phyloP scores from a whole-genome alignment of 2,888 invertebrate genomes.

The Meloe dianella region DNA sequence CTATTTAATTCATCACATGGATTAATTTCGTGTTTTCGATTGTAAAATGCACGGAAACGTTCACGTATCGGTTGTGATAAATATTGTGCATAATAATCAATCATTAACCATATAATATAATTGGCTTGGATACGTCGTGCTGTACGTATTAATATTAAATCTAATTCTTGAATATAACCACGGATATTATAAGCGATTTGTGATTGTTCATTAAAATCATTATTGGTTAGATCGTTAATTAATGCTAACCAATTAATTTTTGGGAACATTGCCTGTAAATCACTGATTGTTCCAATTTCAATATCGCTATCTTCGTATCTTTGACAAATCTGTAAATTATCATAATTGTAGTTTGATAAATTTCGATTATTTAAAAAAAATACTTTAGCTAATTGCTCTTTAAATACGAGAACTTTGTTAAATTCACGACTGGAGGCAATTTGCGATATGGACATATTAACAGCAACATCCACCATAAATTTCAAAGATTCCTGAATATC shows the following conservation, averaged over 20 bases:
- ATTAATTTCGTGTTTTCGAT: not conserved
- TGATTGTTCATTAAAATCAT: not conserved
- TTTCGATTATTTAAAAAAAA: not conserved
- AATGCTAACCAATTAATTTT: not conserved
- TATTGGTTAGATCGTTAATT: not conserved
- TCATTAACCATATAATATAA: slow-evolving; percentile 46
- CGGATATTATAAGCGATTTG: not conserved
- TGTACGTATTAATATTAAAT: slow-evolving; percentile 1
- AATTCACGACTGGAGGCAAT: not conserved
- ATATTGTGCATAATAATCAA: slow-evolving; percentile 42
- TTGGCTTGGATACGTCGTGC: slow-evolving; percentile 36
- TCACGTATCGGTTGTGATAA: slow-evolving; percentile 38
- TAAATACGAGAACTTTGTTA: not conserved
- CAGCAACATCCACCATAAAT: slow-evolving; percentile 7
- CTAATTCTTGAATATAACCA: slow-evolving; percentile 1
- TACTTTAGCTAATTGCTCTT: slow-evolving; percentile 11
- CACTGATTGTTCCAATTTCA: not conserved
- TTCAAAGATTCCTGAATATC: not conserved
- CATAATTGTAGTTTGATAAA: not conserved
- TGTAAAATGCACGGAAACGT: not conserved
- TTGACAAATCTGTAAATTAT: slow-evolving; percentile 2
- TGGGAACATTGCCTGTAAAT: not conserved
- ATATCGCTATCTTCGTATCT: not conserved
- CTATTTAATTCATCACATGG: not conserved
- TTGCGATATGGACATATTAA: slow-evolving; percentile 1